phyloP scores from a whole-genome alignment of 2,113 vertebrate species.

The Gopherus flavomarginatus region DNA sequence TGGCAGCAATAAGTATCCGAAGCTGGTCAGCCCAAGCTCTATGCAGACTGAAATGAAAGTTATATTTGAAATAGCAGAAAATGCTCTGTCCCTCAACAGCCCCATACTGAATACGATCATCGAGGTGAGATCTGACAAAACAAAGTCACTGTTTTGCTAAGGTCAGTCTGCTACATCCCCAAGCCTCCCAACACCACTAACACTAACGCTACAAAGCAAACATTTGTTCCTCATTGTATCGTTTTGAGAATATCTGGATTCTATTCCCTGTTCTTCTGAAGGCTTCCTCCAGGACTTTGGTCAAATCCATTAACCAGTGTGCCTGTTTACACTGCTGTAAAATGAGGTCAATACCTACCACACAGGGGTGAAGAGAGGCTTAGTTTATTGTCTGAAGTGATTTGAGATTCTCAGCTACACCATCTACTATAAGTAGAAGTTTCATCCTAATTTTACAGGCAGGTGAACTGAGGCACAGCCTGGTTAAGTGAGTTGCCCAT shows the following conservation, averaged over 20 bases:
- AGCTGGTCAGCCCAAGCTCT: accelerated
- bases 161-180: not conserved
- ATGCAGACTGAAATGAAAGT: accelerated
- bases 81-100: not conserved
- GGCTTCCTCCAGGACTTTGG: not conserved
- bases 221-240: not conserved
- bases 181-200: not conserved
- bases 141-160: not conserved
- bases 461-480: not conserved
- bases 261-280: not conserved
- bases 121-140: not conserved
- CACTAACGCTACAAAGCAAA: not conserved
- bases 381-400: not conserved
- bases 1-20: not conserved
- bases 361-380: not conserved
- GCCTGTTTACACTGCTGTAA: not conserved
- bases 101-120: not conserved
- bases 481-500: not conserved
- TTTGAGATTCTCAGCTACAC: not conserved
- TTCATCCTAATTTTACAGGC: not conserved
- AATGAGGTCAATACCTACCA: not conserved
- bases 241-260: not conserved
- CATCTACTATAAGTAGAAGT: not conserved
- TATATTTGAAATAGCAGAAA: not conserved
- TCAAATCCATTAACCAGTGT: not conserved